Evolutionary conservation across 2,113 vertebrate species (phyloP).

Genomic region (Poecilia latipinna): DNA sequence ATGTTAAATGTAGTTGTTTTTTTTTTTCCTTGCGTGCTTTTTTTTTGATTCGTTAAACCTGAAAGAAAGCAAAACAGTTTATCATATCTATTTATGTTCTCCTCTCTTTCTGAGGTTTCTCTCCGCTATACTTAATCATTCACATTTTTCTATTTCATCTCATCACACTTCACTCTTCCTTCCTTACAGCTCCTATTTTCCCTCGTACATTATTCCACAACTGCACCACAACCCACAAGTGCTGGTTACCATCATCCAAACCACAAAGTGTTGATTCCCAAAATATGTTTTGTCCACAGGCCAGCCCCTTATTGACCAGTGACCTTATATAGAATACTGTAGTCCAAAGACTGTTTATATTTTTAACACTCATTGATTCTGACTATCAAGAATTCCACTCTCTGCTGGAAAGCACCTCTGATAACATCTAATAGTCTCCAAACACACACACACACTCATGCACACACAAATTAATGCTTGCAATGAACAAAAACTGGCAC

Average conservation of each 20-base stretch:
- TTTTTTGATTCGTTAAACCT: conserved; percentile 7
- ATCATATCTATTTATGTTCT: conserved; percentile 7
- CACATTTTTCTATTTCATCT: conserved; percentile 41
- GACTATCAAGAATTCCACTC: not conserved
- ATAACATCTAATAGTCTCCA: conserved; percentile 44
- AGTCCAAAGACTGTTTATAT: conserved; percentile 33
- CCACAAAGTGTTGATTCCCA: conserved; percentile 51
- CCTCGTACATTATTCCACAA: conserved; percentile 64
- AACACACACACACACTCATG: not conserved
- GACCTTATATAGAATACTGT: conserved; percentile 49
- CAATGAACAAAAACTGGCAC: conserved; percentile 43
- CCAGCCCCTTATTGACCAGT: conserved; percentile 47
- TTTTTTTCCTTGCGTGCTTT: conserved; percentile 1
- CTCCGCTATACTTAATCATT: conserved; percentile 21
- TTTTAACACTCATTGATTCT: conserved; percentile 23
- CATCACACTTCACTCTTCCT: conserved; percentile 21
- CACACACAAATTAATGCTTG: conserved; percentile 35
- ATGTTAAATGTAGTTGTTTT: conserved; percentile 1
- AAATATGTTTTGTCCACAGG: conserved; percentile 45
- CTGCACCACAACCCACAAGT: conserved; percentile 27
- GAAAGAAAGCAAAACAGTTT: conserved; percentile 6
- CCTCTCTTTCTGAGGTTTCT: not conserved
- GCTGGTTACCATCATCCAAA: conserved; percentile 49
- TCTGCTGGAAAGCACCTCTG: conserved; percentile 56
- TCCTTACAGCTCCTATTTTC: conserved; percentile 24